Conservation (phyloP, 2,113 vertebrate species). For the Ellobius talpinus region DNA sequence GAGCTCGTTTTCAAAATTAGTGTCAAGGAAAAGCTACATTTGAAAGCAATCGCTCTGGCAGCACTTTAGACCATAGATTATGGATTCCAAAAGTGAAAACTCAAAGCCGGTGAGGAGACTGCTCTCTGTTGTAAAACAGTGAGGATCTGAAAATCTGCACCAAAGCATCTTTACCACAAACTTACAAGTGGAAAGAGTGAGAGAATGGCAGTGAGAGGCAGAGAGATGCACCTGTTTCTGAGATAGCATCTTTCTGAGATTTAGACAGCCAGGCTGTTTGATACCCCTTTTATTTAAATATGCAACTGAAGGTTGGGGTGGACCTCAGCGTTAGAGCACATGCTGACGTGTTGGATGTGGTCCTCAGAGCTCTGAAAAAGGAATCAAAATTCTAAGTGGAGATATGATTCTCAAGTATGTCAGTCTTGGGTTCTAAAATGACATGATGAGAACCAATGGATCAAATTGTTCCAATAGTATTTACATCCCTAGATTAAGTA, state of each 20-base stretch:
- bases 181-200: background rate
- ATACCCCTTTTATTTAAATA: background rate
- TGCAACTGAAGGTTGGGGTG: background rate
- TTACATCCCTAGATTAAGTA: slow-evolving; percentile 13
- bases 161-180: background rate
- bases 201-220: background rate
- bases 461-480: slow-evolving; percentile 9
- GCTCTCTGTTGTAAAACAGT: background rate
- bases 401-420: slow-evolving; percentile 10
- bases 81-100: background rate
- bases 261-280: background rate
- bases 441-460: background rate
- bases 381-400: background rate
- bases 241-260: background rate
- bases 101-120: background rate
- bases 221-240: background rate
- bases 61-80: background rate
- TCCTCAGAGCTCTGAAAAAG: background rate
- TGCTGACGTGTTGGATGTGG: background rate
- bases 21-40: background rate
- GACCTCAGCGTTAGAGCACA: too few relatives aligned
- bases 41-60: background rate
- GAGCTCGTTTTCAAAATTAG: background rate
- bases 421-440: slow-evolving; percentile 25
- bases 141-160: background rate